phyloP scores from a whole-genome alignment of 2,888 invertebrate species.

The Amblyjoppa proteus region DNA sequence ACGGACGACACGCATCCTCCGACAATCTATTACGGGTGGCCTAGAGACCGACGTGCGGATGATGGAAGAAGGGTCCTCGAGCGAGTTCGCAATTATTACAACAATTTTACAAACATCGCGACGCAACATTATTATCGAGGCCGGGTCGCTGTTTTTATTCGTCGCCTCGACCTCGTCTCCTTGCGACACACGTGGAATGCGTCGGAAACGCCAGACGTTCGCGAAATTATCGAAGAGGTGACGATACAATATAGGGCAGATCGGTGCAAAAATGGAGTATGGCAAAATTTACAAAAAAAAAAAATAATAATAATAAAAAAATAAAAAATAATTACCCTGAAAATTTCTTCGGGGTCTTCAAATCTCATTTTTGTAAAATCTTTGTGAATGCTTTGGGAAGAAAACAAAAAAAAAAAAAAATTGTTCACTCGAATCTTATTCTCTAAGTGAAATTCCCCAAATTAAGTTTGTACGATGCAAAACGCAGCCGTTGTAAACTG shows the following conservation, averaged over 20 bases:
- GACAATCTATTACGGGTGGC: conserved; percentile 30
- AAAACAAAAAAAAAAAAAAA: too few relatives aligned
- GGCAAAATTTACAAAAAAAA: too few relatives aligned
- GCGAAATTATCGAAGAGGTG: not conserved
- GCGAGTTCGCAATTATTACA: conserved; percentile 27
- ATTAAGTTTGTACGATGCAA: too few relatives aligned
- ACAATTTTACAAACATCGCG: conserved; percentile 12
- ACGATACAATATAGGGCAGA: not conserved
- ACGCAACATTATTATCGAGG: conserved; percentile 26
- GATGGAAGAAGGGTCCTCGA: conserved; percentile 52
- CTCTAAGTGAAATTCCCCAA: too few relatives aligned
- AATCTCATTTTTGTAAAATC: too few relatives aligned
- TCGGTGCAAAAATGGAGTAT: not conserved
- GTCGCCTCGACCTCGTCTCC: not conserved
- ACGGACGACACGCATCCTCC: conserved; percentile 18
- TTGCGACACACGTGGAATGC: not conserved
- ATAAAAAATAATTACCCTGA: too few relatives aligned
- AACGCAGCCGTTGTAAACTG: too few relatives aligned
- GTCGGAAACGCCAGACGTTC: not conserved
- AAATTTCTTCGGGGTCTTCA: too few relatives aligned
- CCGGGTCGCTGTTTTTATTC: not conserved
- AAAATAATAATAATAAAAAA: too few relatives aligned
- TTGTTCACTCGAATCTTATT: too few relatives aligned
- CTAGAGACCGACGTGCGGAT: conserved; percentile 30
- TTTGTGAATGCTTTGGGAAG: too few relatives aligned